A percentile compares a stretch with the other conserved stretches of the same genome.
These are phyloP conservation scores for Bubo blakistoni DNA, from an alignment of 2,113 vertebrate genomes.

Conservation along the genomic window DNA sequence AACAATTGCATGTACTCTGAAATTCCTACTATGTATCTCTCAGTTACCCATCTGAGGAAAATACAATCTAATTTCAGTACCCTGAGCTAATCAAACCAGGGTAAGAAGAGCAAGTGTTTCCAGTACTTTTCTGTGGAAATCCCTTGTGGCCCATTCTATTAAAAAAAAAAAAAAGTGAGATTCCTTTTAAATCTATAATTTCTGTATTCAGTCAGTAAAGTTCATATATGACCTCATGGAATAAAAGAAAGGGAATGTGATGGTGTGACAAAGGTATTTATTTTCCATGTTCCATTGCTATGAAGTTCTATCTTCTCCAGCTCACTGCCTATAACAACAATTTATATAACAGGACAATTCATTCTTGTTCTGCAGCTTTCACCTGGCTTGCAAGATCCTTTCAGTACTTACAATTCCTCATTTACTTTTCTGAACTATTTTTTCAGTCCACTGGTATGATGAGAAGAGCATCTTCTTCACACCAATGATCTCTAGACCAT, in stretches of 20 bases:
- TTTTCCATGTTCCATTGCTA: neutral
- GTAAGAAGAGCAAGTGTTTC: neutral
- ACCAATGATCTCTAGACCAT: neutral
- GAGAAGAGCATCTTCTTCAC: neutral
- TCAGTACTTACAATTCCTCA: neutral
- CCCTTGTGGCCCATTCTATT: neutral
- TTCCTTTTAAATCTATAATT: neutral
- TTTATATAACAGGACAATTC: neutral
- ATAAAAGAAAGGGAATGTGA: neutral
- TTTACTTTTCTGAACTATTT: neutral
- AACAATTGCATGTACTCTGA: neutral
- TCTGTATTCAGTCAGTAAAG: neutral
- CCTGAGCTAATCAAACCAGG: neutral
- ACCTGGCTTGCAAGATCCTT: neutral
- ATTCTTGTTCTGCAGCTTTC: neutral
- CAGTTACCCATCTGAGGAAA: neutral
- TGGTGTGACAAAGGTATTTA: neutral
- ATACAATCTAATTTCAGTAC: neutral
- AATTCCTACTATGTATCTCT: neutral
- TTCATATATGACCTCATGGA: neutral
- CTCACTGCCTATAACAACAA: neutral
- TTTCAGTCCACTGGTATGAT: neutral
- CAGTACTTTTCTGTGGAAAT: neutral
- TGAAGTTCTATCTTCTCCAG: neutral
- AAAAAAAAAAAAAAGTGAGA: neutral